Conservation (phyloP, 2,888 invertebrate species). For the Drosophila hamatofila region DNA sequence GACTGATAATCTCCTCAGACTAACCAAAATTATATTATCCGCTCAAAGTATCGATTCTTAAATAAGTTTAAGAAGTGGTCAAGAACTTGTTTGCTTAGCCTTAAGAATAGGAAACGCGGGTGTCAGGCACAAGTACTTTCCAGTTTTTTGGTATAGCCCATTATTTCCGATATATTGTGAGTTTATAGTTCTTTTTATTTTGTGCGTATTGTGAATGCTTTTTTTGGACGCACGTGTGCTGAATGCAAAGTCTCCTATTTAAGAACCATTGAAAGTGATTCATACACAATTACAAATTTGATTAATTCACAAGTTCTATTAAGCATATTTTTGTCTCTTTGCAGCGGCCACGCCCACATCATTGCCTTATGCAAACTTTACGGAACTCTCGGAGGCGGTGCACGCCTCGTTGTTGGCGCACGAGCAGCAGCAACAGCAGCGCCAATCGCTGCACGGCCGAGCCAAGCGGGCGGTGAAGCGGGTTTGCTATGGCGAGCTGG, state of each 20-base stretch:
- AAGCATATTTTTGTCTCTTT: conserved; percentile 17
- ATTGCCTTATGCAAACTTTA: conserved; percentile 55
- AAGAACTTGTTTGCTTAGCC: not conserved
- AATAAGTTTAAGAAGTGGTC: not conserved
- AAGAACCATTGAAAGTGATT: conserved; percentile 10
- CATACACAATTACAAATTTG: not conserved
- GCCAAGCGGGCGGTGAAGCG: conserved; percentile 91
- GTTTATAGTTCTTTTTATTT: not conserved
- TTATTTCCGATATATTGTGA: not conserved
- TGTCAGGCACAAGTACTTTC: not conserved
- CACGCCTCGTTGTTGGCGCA: conserved; percentile 68
- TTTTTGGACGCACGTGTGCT: conserved; percentile 28
- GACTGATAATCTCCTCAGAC: no score
- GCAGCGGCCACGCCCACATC: conserved; percentile 45
- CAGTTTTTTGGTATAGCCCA: not conserved
- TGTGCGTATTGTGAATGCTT: not conserved
- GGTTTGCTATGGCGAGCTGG: conserved; percentile 95
- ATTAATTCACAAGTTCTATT: not conserved
- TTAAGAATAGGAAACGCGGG: not conserved
- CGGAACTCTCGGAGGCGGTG: conserved; percentile 72
- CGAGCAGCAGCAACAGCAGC: conserved; percentile 58
- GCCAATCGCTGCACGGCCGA: conserved; percentile 83
- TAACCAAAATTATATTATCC: no score
- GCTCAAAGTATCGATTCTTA: no score
- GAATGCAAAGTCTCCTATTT: conserved; percentile 29